Evolutionary conservation across 2,888 invertebrate species (phyloP).

Genomic region (Cheilosia vernalis): DNA sequence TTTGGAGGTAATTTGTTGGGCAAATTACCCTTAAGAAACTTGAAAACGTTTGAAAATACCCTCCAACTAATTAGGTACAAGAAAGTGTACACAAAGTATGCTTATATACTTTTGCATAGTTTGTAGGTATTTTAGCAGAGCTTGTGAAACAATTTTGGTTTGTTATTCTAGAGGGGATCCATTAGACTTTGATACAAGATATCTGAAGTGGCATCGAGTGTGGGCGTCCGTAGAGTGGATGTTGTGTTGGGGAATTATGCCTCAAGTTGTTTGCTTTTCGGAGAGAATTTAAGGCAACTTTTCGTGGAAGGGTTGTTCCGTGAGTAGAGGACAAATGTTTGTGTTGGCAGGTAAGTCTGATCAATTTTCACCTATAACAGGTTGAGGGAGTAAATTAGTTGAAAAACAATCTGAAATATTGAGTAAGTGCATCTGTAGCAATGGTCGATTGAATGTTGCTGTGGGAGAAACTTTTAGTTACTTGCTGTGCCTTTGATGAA

Average conservation of each 20-base stretch:
- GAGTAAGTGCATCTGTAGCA: too few species aligned
- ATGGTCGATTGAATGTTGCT: too few species aligned
- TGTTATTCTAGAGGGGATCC: slow-evolving; percentile 9
- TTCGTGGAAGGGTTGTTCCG: background rate
- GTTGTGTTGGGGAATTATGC: background rate
- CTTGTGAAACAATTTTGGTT: slow-evolving; percentile 21
- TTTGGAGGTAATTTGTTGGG: slow-evolving; percentile 17
- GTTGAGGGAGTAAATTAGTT: too few species aligned
- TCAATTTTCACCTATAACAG: too few species aligned
- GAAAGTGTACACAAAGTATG: background rate
- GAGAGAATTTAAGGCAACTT: background rate
- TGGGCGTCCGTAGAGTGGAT: background rate
- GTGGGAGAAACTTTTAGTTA: too few species aligned
- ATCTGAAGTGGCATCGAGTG: slow-evolving; percentile 6
- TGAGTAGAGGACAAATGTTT: background rate
- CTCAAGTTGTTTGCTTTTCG: slow-evolving; percentile 1
- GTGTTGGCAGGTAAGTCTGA: too few species aligned
- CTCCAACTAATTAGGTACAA: slow-evolving; percentile 5
- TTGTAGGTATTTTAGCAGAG: slow-evolving; percentile 11
- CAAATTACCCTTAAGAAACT: slow-evolving; percentile 3
- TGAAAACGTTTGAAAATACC: background rate
- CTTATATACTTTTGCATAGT: slow-evolving; percentile 32
- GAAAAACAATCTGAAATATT: too few species aligned
- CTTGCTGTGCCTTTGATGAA: too few species aligned
- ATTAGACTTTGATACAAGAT: slow-evolving; percentile 30